A percentile compares a stretch with the other conserved stretches of the same genome.
Conservation (phyloP, 2,797 vertebrate genomes). For the Jordanella pulchra region DNA sequence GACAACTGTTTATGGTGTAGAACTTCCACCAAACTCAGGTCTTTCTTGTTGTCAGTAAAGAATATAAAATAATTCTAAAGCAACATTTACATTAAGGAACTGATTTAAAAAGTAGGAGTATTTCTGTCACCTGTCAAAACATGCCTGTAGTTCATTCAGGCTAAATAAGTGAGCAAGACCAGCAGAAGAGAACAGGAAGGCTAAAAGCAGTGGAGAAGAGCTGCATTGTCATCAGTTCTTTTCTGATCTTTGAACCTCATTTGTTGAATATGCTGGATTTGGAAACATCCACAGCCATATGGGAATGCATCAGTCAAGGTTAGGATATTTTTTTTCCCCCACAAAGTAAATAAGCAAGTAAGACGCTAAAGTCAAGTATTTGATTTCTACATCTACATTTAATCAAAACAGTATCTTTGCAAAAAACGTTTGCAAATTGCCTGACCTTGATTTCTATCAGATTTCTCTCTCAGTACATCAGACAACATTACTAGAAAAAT, state of each 20-base stretch:
- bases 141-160: background rate
- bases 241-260: background rate
- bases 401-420: background rate
- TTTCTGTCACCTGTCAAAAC: background rate
- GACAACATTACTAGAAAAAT: slow-evolving; percentile 60
- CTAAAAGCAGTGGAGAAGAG: background rate
- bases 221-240: background rate
- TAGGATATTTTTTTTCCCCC: background rate
- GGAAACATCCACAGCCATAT: background rate
- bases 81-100: too few relatives aligned
- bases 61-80: background rate
- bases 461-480: slow-evolving; percentile 39
- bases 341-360: background rate
- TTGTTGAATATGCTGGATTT: background rate
- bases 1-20: background rate
- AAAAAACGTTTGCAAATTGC: background rate
- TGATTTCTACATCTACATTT: background rate
- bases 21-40: background rate
- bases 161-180: background rate
- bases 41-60: background rate
- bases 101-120: too few relatives aligned
- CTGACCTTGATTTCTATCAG: background rate
- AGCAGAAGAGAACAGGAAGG: background rate
- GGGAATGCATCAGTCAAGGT: background rate
- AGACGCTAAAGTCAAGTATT: background rate